A percentile compares a stretch with the other conserved stretches of the same genome.
These are phyloP conservation scores for Chymomyza amoena DNA, from an alignment of 2,888 invertebrate genomes.

Conservation along the genomic window DNA sequence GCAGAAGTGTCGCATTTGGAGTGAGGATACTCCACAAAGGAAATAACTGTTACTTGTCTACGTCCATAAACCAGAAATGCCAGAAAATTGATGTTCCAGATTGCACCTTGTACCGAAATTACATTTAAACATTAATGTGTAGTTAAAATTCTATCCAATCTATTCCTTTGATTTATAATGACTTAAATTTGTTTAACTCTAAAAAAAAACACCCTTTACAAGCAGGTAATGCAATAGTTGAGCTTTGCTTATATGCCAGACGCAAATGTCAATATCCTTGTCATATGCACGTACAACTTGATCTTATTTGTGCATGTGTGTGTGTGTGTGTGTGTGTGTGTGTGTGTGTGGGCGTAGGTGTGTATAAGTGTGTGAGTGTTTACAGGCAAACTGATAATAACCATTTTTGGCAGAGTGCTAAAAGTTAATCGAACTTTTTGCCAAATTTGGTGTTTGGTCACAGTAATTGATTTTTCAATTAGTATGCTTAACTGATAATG, in stretches of 20 bases:
- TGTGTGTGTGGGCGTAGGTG: constrained; percentile 4
- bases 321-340: constrained; percentile 3
- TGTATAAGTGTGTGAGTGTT: constrained; percentile 5
- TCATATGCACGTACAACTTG: constrained; percentile 26
- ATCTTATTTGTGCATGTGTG: constrained; percentile 5
- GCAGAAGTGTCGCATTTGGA: no score
- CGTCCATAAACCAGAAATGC: no score
- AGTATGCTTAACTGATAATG: constrained; percentile 36
- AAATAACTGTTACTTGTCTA: no score
- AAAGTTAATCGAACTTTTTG: constrained; percentile 31
- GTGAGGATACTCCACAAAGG: no score
- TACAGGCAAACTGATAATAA: constrained; percentile 5
- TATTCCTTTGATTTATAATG: no score
- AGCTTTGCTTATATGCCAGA: constrained; percentile 35
- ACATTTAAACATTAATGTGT: no score
- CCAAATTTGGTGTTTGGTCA: constrained; percentile 1
- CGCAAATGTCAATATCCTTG: constrained; percentile 69
- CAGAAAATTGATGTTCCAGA: no score
- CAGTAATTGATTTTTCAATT: constrained; percentile 67
- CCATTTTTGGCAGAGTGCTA: constrained; percentile 40
- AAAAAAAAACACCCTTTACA: no score
- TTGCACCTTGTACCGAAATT: no score
- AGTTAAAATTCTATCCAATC: no score
- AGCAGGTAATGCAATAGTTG: constrained; percentile 34
- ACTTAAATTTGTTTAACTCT: no score